phyloP scores from a whole-genome alignment of 1,140 invertebrate genomes.

The Saxidomus purpurata region DNA sequence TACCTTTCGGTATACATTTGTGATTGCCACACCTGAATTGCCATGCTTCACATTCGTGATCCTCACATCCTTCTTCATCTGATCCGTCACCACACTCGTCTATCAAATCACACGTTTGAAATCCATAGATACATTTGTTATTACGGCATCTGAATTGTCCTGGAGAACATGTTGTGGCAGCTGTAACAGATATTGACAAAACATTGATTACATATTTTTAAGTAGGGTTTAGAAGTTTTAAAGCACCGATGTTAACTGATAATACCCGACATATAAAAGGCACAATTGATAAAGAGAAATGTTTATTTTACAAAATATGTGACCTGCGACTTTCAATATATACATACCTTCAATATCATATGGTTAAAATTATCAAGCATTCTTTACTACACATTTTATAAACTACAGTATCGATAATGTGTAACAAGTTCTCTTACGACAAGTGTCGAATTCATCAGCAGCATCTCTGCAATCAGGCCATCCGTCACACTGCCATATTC shows the following conservation, averaged over 20 bases:
- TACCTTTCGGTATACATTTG: slow-evolving; percentile 78
- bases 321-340: no score
- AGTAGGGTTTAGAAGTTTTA: no score
- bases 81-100: slow-evolving; percentile 96
- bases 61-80: slow-evolving; percentile 91
- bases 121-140: slow-evolving; percentile 95
- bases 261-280: no score
- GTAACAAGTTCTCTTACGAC: no score
- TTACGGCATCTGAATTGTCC: slow-evolving; percentile 98
- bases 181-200: slow-evolving; percentile 76
- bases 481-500: slow-evolving; percentile 96
- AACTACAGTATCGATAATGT: no score
- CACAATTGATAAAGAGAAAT: no score
- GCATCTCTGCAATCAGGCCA: slow-evolving; percentile 93
- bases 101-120: slow-evolving; percentile 96
- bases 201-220: no score
- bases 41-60: slow-evolving; percentile 82
- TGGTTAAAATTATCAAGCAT: no score
- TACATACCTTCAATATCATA: no score
- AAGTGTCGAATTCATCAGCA: slow-evolving; percentile 92
- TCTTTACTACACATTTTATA: no score
- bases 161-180: slow-evolving; percentile 89
- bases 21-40: slow-evolving; percentile 80
- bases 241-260: no score
- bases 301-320: no score